Evolutionary conservation across 2,888 invertebrate species (phyloP).

Genomic region (Desoria tigrina): DNA sequence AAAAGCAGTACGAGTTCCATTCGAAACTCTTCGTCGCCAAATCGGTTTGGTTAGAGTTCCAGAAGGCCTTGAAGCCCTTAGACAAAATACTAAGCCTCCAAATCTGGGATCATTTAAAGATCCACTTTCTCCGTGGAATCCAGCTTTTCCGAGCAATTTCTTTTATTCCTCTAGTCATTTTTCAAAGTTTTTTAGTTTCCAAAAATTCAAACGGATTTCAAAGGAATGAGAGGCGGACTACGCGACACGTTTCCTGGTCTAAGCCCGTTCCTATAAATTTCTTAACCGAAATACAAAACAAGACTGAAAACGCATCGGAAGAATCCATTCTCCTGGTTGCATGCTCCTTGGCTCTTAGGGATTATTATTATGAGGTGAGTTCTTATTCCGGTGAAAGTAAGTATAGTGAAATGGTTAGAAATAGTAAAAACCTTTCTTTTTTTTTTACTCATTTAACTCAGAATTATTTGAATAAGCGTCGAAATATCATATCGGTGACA

Average conservation of each 20-base stretch:
- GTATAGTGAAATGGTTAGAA: no score
- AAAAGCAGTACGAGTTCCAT: constrained; percentile 1
- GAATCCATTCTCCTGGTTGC: not conserved
- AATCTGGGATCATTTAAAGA: not conserved
- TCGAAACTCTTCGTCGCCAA: not conserved
- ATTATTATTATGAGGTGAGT: constrained; percentile 18
- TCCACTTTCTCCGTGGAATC: not conserved
- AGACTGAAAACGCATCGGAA: not conserved
- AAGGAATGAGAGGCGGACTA: not conserved
- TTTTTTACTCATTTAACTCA: no score
- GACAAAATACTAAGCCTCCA: not conserved
- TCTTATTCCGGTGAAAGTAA: no score
- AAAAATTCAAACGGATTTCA: not conserved
- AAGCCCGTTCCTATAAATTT: constrained; percentile 2
- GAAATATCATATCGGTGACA: no score
- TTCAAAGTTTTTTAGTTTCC: not conserved
- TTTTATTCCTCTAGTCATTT: not conserved
- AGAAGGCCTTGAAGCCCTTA: no score
- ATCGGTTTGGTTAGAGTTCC: no score
- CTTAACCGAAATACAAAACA: not conserved
- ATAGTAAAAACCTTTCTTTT: no score
- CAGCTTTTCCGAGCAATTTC: not conserved
- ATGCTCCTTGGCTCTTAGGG: constrained; percentile 11
- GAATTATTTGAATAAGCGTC: no score
- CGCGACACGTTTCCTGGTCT: constrained; percentile 11